Conservation (phyloP, 2,797 vertebrate species). For the Pristis pectinata region DNA sequence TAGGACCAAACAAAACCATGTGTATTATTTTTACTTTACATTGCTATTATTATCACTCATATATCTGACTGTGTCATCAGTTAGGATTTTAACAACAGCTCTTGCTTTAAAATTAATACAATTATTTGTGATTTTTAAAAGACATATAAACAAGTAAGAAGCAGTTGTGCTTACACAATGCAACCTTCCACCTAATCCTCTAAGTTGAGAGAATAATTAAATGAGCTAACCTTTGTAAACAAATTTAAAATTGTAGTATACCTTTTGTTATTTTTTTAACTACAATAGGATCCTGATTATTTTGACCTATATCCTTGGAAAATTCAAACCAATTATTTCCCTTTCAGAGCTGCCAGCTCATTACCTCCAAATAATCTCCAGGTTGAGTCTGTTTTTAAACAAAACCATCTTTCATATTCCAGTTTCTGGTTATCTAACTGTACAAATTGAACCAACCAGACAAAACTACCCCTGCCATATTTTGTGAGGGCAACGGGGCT, state of each 20-base stretch:
- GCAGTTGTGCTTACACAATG: not conserved
- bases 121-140: not conserved
- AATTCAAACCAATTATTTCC: not conserved
- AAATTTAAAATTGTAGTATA: not conserved
- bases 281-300: not conserved
- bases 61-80: not conserved
- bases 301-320: not conserved
- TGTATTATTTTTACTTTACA: not conserved
- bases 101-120: not conserved
- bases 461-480: not conserved
- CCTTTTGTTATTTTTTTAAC: not conserved
- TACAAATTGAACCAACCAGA: not conserved
- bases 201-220: not conserved
- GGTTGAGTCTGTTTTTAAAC: not conserved
- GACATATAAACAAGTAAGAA: not conserved
- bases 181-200: not conserved
- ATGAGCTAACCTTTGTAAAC: not conserved
- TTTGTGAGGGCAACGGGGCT: not conserved
- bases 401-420: not conserved
- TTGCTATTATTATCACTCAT: not conserved
- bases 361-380: not conserved
- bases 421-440: too few species aligned
- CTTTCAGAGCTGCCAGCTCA: not conserved
- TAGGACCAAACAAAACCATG: not conserved
- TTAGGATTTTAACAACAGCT: not conserved